Conservation (phyloP, 2,113 vertebrate species). For the Origma solitaria region DNA sequence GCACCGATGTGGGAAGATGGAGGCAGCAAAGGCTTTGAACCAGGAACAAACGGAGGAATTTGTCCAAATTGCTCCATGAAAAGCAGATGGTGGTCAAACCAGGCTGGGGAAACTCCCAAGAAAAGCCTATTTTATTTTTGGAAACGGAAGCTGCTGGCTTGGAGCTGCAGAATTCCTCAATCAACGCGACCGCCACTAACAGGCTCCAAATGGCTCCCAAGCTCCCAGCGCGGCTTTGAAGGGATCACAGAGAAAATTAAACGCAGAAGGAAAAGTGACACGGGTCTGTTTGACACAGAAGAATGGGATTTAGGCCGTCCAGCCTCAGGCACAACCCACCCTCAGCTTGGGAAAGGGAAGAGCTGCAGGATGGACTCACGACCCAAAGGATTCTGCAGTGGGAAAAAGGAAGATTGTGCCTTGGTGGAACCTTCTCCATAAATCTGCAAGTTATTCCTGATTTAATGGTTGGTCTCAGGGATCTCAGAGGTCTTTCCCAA, state of each 20-base stretch:
- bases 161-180: not conserved
- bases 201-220: not conserved
- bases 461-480: accelerated
- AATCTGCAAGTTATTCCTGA: not conserved
- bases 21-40: not conserved
- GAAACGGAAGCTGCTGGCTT: not conserved
- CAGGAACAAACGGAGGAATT: not conserved
- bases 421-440: not conserved
- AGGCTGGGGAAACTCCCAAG: not conserved
- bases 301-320: not conserved
- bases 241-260: not conserved
- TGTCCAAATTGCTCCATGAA: not conserved
- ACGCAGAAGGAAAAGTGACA: not conserved
- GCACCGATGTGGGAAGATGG: accelerated
- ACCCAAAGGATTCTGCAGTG: accelerated
- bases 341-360: not conserved
- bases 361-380: not conserved
- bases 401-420: not conserved
- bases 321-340: not conserved
- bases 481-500: not conserved
- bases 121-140: not conserved
- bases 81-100: not conserved
- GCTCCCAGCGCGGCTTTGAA: not conserved
- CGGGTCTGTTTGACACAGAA: not conserved
- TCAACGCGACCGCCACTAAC: not conserved